Percentiles rank a stretch among this genome's conserved stretches.
Evolutionary conservation across 1,140 invertebrate species (phyloP).

Genomic region (Tribolium madens): DNA sequence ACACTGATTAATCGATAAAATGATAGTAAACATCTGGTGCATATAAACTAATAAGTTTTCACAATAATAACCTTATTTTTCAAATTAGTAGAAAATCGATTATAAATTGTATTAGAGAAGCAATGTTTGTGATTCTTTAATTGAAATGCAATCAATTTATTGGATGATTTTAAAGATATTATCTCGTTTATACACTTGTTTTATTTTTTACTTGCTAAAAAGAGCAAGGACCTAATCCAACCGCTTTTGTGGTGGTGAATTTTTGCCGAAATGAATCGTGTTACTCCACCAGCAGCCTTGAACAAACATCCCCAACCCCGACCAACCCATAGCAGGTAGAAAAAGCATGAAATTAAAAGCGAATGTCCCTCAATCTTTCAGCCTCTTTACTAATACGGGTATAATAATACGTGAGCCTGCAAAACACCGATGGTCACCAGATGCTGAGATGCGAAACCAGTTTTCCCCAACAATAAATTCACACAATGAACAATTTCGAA

Average conservation of each 20-base stretch:
- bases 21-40: not conserved
- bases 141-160: too few species aligned
- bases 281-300: not conserved
- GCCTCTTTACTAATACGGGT: constrained; percentile 10
- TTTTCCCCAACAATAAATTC: constrained; percentile 10
- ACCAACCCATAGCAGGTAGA: constrained; percentile 25
- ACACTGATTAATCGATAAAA: not conserved
- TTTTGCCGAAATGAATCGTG: not conserved
- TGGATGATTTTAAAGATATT: too few species aligned
- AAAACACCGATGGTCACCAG: constrained; percentile 31
- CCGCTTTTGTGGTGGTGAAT: not conserved
- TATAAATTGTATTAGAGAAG: too few species aligned
- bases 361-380: constrained; percentile 17
- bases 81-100: not conserved
- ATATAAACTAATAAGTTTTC: not conserved
- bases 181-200: not conserved
- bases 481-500: constrained; percentile 7
- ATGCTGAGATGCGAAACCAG: constrained; percentile 24
- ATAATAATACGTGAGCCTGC: constrained; percentile 12
- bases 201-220: not conserved
- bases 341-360: constrained; percentile 20
- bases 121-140: too few species aligned
- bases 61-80: not conserved
- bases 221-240: not conserved
- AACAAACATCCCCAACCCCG: constrained; percentile 28